A percentile compares a stretch with the other conserved stretches of the same genome.
phyloP scores from a whole-genome alignment of 2,113 vertebrate genomes.

The Triplophysa dalaica region DNA sequence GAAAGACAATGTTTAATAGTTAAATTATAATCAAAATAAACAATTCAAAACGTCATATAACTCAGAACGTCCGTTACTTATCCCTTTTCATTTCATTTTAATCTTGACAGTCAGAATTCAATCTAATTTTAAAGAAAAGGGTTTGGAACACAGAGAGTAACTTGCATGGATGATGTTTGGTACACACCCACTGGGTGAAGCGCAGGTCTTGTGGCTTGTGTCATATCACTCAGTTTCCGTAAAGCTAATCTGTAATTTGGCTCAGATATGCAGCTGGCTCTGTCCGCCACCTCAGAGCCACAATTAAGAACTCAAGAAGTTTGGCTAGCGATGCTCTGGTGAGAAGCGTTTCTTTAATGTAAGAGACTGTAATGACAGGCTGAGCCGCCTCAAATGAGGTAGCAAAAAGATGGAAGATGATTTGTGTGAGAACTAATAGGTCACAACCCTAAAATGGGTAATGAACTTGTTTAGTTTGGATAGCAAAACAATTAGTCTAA shows the following conservation, averaged over 20 bases:
- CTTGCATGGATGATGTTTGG: not conserved
- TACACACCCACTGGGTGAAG: constrained; percentile 12
- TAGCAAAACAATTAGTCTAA: too few species aligned
- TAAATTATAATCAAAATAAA: not conserved
- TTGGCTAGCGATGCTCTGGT: constrained; percentile 54
- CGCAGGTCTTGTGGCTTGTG: constrained; percentile 31
- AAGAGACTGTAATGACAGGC: constrained; percentile 74
- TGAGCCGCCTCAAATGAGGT: constrained; percentile 61
- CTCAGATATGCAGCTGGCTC: constrained; percentile 32
- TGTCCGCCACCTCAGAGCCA: constrained; percentile 50
- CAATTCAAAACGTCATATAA: not conserved
- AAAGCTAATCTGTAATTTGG: constrained; percentile 71
- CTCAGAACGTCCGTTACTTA: not conserved
- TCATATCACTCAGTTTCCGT: constrained; percentile 52
- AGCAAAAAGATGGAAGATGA: constrained; percentile 44
- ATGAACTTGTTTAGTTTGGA: too few species aligned
- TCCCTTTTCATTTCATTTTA: too few species aligned
- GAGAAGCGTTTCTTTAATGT: constrained; percentile 54
- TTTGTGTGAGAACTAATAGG: constrained; percentile 8
- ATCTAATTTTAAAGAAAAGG: too few species aligned
- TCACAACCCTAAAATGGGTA: too few species aligned
- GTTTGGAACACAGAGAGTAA: not conserved
- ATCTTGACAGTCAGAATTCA: too few species aligned
- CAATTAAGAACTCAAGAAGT: constrained; percentile 72
- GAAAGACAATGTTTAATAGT: not conserved